A percentile compares a stretch with the other conserved stretches of the same genome.
Conservation (phyloP, 2,797 vertebrate genomes). For the Staurois parvus region DNA sequence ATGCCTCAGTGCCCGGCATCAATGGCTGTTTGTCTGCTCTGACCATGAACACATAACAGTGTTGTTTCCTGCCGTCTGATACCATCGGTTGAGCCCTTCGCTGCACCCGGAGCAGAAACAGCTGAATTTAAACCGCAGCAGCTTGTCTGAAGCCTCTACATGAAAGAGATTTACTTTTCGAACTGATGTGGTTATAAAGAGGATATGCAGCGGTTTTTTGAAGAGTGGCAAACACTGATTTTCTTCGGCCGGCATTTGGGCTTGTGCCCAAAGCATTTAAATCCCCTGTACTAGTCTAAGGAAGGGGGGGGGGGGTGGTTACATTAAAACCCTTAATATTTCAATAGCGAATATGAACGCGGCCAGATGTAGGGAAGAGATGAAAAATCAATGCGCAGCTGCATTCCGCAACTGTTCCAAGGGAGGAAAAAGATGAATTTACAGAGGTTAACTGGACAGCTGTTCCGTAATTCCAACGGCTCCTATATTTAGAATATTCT, state of each 20-base stretch:
- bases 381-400: conserved; percentile 49
- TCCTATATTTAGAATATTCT: conserved; percentile 62
- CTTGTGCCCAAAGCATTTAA: conserved; percentile 25
- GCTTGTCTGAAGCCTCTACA: conserved; percentile 23
- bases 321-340: conserved; percentile 38
- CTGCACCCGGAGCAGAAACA: conserved; percentile 34
- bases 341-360: conserved; percentile 40
- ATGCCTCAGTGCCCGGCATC: conserved; percentile 53
- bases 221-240: conserved; percentile 8
- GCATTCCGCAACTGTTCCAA: conserved; percentile 41
- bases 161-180: conserved; percentile 44
- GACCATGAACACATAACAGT: conserved; percentile 55
- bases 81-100: conserved; percentile 50
- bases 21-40: conserved; percentile 59
- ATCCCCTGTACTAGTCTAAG: conserved; percentile 21
- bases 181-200: conserved; percentile 53
- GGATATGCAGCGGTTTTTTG: conserved; percentile 4
- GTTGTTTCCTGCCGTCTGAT: conserved; percentile 17
- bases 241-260: conserved; percentile 2
- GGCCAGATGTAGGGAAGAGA: conserved; percentile 56
- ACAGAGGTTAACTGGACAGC: conserved; percentile 43
- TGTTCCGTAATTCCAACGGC: conserved; percentile 36
- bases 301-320: conserved; percentile 26
- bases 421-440: conserved; percentile 53
- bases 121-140: conserved; percentile 54